Percentiles rank a stretch among this genome's conserved stretches.
Evolutionary conservation across 1,140 invertebrate genomes (phyloP).

Genomic region (Amyelois transitella): DNA sequence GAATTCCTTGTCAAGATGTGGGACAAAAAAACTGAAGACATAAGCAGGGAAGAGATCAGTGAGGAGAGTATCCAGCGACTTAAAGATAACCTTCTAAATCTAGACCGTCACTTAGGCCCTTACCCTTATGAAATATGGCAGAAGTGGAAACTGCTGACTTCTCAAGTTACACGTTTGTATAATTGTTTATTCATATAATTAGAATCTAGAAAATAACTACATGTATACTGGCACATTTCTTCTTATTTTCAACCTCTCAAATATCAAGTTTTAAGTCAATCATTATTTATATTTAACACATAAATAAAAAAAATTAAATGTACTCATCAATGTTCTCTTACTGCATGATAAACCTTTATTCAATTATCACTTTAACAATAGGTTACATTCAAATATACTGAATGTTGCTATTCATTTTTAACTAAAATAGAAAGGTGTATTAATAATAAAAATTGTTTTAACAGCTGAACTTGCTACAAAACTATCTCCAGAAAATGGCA

Average conservation of each 20-base stretch:
- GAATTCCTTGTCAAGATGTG: slow-evolving; percentile 93
- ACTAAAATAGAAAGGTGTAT: not conserved
- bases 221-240: too few relatives aligned
- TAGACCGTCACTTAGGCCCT: slow-evolving; percentile 89
- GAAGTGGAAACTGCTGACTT: slow-evolving; percentile 90
- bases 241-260: too few relatives aligned
- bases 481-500: slow-evolving; percentile 78
- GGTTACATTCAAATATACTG: too few relatives aligned
- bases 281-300: too few relatives aligned
- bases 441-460: slow-evolving; percentile 15
- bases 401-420: too few relatives aligned
- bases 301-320: too few relatives aligned
- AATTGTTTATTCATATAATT: not conserved
- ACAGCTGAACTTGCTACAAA: slow-evolving; percentile 49
- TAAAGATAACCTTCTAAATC: slow-evolving; percentile 82
- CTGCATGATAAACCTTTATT: too few relatives aligned
- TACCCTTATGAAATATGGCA: slow-evolving; percentile 94
- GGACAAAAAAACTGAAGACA: slow-evolving; percentile 82
- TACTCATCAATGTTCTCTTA: too few relatives aligned
- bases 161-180: slow-evolving; percentile 79
- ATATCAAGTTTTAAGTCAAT: too few relatives aligned
- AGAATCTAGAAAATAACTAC: too few relatives aligned
- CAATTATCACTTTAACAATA: too few relatives aligned
- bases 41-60: slow-evolving; percentile 76
- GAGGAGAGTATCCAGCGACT: slow-evolving; percentile 78